phyloP scores from a whole-genome alignment of 92 coral and sea anemone genomes.

The Parazoanthus atlanticus region DNA sequence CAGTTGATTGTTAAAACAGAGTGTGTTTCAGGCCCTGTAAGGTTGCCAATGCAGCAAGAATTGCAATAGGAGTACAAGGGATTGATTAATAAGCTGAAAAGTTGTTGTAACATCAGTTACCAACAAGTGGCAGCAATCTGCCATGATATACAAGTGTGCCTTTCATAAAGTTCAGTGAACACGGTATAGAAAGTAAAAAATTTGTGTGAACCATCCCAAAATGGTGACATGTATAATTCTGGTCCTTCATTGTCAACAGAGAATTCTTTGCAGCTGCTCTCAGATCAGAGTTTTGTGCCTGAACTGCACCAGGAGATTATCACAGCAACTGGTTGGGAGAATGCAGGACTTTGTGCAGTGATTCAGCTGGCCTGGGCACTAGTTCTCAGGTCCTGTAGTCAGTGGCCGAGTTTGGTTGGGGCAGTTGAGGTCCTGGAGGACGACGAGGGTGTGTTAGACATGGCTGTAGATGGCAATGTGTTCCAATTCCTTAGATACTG shows the following conservation, averaged over 20 bases:
- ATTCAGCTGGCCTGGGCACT: conserved; percentile 92
- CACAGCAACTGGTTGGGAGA: conserved; percentile 65
- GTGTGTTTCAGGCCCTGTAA: too few relatives aligned
- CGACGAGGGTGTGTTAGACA: conserved; percentile 79
- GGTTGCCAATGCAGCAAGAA: too few relatives aligned
- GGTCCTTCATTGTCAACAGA: conserved; percentile 51
- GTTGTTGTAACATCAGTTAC: too few relatives aligned
- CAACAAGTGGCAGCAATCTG: too few relatives aligned
- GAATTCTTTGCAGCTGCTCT: conserved; percentile 71
- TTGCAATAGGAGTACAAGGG: too few relatives aligned
- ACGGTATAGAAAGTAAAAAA: too few relatives aligned
- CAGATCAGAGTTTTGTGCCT: conserved; percentile 86
- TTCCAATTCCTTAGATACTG: conserved; percentile 73
- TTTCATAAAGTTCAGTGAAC: too few relatives aligned
- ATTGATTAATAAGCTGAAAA: too few relatives aligned
- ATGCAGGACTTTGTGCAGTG: conserved; percentile 78
- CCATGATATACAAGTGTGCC: too few relatives aligned
- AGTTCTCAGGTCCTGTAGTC: conserved; percentile 88
- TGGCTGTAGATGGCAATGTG: conserved; percentile 82
- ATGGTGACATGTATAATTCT: too few relatives aligned
- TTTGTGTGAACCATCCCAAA: too few relatives aligned
- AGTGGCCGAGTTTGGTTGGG: conserved; percentile 85
- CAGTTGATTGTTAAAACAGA: too few relatives aligned
- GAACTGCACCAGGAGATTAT: conserved; percentile 80
- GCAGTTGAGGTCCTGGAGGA: conserved; percentile 84